Conservation (phyloP, 2,797 vertebrate genomes). For the Myotis findleyi region DNA sequence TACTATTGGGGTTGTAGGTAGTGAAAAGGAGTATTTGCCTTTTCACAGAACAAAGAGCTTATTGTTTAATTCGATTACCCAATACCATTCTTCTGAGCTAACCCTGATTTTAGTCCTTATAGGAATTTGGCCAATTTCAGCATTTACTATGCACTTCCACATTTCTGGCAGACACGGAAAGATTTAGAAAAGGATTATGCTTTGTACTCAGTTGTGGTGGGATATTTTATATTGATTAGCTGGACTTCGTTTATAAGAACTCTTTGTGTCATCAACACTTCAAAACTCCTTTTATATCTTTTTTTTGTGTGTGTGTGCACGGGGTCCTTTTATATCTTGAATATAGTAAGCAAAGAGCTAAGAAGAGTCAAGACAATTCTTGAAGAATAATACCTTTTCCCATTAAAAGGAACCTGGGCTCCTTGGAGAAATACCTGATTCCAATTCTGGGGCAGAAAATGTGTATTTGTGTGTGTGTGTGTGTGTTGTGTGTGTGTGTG, state of each 20-base stretch:
- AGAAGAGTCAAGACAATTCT: not conserved
- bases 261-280: not conserved
- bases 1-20: slow-evolving; percentile 9
- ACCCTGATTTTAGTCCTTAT: slow-evolving; percentile 50
- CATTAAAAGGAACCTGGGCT: not conserved
- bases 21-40: slow-evolving; percentile 49
- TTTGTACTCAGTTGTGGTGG: not conserved
- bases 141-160: slow-evolving; percentile 50
- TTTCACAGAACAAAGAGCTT: slow-evolving; percentile 59
- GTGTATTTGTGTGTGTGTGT: not conserved
- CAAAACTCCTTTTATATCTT: too few relatives aligned
- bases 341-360: not conserved
- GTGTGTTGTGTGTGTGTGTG: not conserved
- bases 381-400: slow-evolving; percentile 13
- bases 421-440: not conserved
- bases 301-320: not conserved
- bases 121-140: slow-evolving; percentile 61
- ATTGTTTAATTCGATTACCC: slow-evolving; percentile 56
- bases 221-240: not conserved
- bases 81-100: slow-evolving; percentile 46
- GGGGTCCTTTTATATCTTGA: not conserved
- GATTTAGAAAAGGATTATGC: slow-evolving; percentile 55
- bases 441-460: not conserved
- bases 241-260: not conserved
- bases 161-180: slow-evolving; percentile 51